A percentile compares a stretch with the other conserved stretches of the same genome.
phyloP scores from a whole-genome alignment of 92 coral and sea anemone species.

The Paragorgia papillata region DNA sequence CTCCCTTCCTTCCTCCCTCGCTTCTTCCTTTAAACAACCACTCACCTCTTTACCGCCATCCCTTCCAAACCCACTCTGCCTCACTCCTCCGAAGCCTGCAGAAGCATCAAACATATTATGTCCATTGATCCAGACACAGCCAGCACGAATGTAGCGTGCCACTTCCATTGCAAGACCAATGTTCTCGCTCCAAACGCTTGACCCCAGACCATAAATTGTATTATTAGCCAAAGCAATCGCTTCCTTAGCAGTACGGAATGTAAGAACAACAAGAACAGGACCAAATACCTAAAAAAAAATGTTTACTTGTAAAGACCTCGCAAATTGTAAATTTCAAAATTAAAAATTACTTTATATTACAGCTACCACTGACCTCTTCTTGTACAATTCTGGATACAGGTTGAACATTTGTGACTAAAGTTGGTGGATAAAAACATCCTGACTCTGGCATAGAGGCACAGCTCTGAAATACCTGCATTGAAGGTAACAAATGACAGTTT shows the following conservation, averaged over 20 bases:
- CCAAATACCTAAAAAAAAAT: conserved; percentile 75
- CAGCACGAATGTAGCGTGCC: conserved; percentile 89
- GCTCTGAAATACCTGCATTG: conserved; percentile 74
- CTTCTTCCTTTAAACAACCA: too few relatives aligned
- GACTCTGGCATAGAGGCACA: conserved; percentile 76
- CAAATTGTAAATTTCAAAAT: too few relatives aligned
- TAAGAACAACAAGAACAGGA: conserved; percentile 89
- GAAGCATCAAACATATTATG: conserved; percentile 98
- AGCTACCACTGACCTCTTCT: conserved; percentile 74
- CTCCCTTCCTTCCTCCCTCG: too few relatives aligned
- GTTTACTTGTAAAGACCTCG: too few relatives aligned
- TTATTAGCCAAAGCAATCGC: conserved; percentile 95
- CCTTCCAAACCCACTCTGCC: conserved; percentile 96
- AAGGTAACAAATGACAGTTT: too few relatives aligned
- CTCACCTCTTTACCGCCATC: conserved; percentile 97
- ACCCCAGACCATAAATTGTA: conserved; percentile 89
- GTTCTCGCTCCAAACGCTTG: conserved; percentile 97
- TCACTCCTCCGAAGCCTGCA: conserved; percentile 98
- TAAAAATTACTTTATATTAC: too few relatives aligned
- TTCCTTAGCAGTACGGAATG: conserved; percentile 96
- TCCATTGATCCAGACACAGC: conserved; percentile 93
- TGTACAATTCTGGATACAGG: conserved; percentile 97
- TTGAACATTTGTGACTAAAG: conserved; percentile 91
- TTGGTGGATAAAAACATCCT: conserved; percentile 95
- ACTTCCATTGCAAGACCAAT: conserved; percentile 86